Conservation (phyloP, 92 coral and sea anemone species). For the Metridium senile region DNA sequence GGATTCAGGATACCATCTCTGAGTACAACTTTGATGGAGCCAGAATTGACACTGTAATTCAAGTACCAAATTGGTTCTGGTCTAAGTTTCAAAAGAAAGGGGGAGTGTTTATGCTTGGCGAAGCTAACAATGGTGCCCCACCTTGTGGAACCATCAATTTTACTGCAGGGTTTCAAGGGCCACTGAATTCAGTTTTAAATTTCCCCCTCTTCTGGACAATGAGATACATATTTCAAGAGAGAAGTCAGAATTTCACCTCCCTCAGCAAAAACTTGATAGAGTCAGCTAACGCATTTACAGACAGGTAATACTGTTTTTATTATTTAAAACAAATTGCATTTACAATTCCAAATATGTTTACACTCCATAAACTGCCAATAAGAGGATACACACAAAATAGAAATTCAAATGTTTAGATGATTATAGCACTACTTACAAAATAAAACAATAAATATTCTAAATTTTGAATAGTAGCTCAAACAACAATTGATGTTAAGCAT, state of each 20-base stretch:
- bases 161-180: conserved; percentile 60
- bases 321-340: too few species aligned
- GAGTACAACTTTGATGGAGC: conserved; percentile 77
- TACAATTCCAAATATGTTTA: too few species aligned
- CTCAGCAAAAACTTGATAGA: conserved; percentile 54
- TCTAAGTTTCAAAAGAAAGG: conserved; percentile 61
- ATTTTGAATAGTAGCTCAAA: too few species aligned
- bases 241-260: conserved; percentile 43
- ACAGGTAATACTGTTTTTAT: conserved; percentile 42
- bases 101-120: conserved; percentile 71
- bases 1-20: conserved; percentile 53
- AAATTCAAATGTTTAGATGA: too few species aligned
- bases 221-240: conserved; percentile 75
- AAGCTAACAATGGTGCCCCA: conserved; percentile 79
- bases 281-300: conserved; percentile 43
- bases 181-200: conserved; percentile 67
- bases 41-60: conserved; percentile 76
- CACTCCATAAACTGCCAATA: too few species aligned
- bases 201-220: conserved; percentile 75
- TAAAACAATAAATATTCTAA: too few species aligned
- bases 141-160: conserved; percentile 72
- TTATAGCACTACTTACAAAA: too few species aligned
- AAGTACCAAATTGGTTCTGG: conserved; percentile 82
- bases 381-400: too few species aligned
- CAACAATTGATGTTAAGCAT: too few species aligned